A percentile compares a stretch with the other conserved stretches of the same genome.
phyloP scores from a whole-genome alignment of 2,113 vertebrate genomes.

The Solea solea region DNA sequence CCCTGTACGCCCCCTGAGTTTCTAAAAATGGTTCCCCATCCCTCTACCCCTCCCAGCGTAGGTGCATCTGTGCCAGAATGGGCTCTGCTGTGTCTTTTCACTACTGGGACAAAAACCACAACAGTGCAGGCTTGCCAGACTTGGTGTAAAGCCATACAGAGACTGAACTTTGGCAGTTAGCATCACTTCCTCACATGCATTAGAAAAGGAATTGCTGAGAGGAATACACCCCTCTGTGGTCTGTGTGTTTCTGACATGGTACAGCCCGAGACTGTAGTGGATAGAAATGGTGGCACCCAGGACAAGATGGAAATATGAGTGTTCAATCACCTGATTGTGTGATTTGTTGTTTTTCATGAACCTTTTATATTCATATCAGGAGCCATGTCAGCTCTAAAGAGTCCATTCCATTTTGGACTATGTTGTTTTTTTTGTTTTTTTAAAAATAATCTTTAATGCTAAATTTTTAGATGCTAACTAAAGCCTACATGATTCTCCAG shows the following conservation, averaged over 20 bases:
- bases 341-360: no score
- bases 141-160: constrained; percentile 27
- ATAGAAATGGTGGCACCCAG: constrained; percentile 3
- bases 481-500: no score
- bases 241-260: constrained; percentile 14
- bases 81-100: constrained; percentile 43
- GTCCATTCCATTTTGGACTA: no score
- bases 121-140: constrained; percentile 42
- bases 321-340: no score
- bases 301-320: background rate
- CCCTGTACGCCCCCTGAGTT: constrained; percentile 71
- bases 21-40: constrained; percentile 74
- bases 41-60: constrained; percentile 34
- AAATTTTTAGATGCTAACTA: no score
- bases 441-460: no score
- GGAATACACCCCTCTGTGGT: constrained; percentile 41
- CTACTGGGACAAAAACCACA: constrained; percentile 33
- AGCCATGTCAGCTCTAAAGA: no score
- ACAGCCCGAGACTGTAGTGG: constrained; percentile 13
- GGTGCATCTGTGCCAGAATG: constrained; percentile 48
- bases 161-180: constrained; percentile 21
- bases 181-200: constrained; percentile 27
- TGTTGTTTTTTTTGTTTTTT: no score
- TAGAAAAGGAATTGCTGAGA: constrained; percentile 24
- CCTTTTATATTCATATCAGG: no score